Conservation (phyloP, 2,888 invertebrate species). For the Parnassius apollo region DNA sequence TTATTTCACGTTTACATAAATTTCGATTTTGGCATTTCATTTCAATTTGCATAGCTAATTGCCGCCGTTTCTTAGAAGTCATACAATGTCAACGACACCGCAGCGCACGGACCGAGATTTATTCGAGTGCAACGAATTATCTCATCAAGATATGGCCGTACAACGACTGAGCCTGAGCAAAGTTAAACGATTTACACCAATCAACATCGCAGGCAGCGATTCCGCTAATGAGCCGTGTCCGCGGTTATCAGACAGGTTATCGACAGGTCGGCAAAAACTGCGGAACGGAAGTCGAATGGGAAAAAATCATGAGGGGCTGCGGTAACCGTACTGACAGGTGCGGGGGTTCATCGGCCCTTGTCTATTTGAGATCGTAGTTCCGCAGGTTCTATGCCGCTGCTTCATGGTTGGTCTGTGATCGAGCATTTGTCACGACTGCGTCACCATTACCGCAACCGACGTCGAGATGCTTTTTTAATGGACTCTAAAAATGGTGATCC, state of each 20-base stretch:
- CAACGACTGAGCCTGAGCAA: slow-evolving; percentile 38
- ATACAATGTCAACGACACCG: slow-evolving; percentile 52
- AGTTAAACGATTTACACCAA: slow-evolving; percentile 51
- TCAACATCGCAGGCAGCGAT: slow-evolving; percentile 53
- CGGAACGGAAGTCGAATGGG: slow-evolving; percentile 68
- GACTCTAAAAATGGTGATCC: slow-evolving; percentile 15
- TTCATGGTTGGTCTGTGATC: neutral
- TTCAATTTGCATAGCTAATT: slow-evolving; percentile 27
- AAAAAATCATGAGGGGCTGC: slow-evolving; percentile 71
- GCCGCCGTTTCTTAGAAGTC: slow-evolving; percentile 25
- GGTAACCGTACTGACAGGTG: slow-evolving; percentile 66
- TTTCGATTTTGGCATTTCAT: slow-evolving; percentile 6
- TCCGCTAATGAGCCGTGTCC: slow-evolving; percentile 74
- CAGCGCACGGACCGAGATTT: slow-evolving; percentile 42
- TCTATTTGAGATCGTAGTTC: slow-evolving; percentile 27
- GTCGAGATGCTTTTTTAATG: slow-evolving; percentile 17
- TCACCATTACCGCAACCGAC: slow-evolving; percentile 7
- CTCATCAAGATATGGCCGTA: slow-evolving; percentile 41
- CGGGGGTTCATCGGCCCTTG: slow-evolving; percentile 66
- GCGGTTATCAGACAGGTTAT: slow-evolving; percentile 70
- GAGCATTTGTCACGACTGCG: slow-evolving; percentile 10
- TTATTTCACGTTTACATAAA: slow-evolving; percentile 5
- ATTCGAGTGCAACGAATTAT: slow-evolving; percentile 50
- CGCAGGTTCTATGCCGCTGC: slow-evolving; percentile 18
- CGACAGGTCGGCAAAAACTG: slow-evolving; percentile 69